phyloP scores from a whole-genome alignment of 2,113 vertebrate species.

The Bagarius yarrelli region DNA sequence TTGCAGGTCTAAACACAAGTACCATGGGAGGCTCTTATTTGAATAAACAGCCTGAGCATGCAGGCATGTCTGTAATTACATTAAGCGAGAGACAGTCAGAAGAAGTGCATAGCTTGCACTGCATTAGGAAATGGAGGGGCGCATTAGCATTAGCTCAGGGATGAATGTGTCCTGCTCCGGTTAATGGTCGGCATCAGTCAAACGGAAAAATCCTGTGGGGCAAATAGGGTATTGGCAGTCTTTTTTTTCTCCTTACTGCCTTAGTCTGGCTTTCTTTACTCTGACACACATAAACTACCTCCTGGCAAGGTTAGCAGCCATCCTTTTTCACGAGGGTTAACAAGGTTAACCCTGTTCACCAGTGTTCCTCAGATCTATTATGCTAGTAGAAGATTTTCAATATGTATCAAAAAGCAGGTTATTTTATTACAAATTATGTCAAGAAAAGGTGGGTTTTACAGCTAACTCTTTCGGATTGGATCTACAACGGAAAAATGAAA shows the following conservation, averaged over 20 bases:
- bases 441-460: no score
- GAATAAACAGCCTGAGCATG: slow-evolving; percentile 21
- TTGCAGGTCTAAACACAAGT: slow-evolving; percentile 10
- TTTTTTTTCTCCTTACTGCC: background rate
- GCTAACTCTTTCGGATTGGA: no score
- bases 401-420: no score
- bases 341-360: no score
- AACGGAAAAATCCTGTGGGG: slow-evolving; percentile 22
- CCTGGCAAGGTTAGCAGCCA: background rate
- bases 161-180: slow-evolving; percentile 26
- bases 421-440: no score
- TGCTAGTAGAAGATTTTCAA: no score
- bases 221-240: background rate
- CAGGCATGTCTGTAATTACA: slow-evolving; percentile 29
- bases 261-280: background rate
- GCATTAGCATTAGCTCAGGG: slow-evolving; percentile 29
- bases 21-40: slow-evolving; percentile 21
- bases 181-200: slow-evolving; percentile 40
- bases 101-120: slow-evolving; percentile 39
- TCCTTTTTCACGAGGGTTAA: background rate
- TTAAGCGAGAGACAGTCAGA: slow-evolving; percentile 33
- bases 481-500: no score
- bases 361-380: no score
- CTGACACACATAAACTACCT: background rate
- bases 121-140: slow-evolving; percentile 24